Evolutionary conservation across 2,797 vertebrate genomes (phyloP), one percentile per base, ranked within the genome.

Genomic region (Sebastes matsubarae): DNA sequence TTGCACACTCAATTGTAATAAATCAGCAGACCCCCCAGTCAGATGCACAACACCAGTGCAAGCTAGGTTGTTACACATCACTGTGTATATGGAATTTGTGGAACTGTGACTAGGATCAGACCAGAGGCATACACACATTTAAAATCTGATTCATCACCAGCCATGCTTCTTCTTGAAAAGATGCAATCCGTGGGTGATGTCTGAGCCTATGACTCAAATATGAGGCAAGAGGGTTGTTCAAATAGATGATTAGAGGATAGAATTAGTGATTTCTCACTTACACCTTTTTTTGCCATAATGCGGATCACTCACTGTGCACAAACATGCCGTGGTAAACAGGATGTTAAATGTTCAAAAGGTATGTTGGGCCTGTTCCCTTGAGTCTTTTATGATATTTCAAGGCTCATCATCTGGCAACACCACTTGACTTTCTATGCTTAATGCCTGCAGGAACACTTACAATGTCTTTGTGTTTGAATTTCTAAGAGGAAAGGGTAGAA

Each of bases 381-480:
- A 80, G 83, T 80, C 82, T 71, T 83, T 85, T 42, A 70, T 81
- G 68, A 76, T 79, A 79, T 78, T 85, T 84, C 71, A 83, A n/a
- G 25, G 74, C 79, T 90, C 83, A 86, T 89, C 80, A 38, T 84
- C 74, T 87, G 74, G 71, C 64, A 86, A 34, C 63, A 71, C 70
- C 59, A 75, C 46, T 87, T 84, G 68, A 75, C 67, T 77, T 81
- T 73, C 60, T 16, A 27, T 61, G 69, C 36, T 57, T 58, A 67
- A 68, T 27, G 78, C 89, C 80, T 83, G 63, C 68, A 77, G 80
- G 36, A 81, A 69, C 72, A 67, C 22, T 84, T 76, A 38, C 55
- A 86, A 24, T 72, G 59, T 80, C 72, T 85, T 83, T 80, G 59
- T 77, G 18, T 85, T 74, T 67, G 38, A 74, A 58, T 81, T 72